These are phyloP conservation scores for Enteromius trimaculatus DNA, from an alignment of 2,797 vertebrate genomes.

Conservation along the genomic window DNA sequence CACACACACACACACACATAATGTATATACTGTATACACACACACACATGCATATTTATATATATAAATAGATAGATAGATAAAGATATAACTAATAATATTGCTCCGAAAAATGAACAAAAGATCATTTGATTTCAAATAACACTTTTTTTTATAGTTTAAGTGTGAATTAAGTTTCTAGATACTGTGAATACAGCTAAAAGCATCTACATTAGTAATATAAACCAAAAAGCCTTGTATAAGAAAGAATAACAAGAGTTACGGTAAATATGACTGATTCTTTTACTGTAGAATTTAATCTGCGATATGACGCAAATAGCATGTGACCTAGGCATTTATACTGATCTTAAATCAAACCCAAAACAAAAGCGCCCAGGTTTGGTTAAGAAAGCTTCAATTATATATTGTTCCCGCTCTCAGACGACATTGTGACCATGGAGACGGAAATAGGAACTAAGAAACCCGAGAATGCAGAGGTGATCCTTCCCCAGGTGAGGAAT, in stretches of 20 bases:
- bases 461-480: slow-evolving; percentile 76
- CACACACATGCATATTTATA: too few relatives aligned
- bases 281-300: background rate
- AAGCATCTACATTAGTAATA: background rate
- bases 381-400: too few relatives aligned
- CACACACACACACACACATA: too few relatives aligned
- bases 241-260: background rate
- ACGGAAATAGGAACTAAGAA: slow-evolving; percentile 82
- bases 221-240: background rate
- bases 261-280: background rate
- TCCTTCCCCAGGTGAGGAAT: slow-evolving; percentile 64
- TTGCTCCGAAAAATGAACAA: background rate
- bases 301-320: background rate
- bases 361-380: too few relatives aligned
- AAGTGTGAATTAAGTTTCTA: background rate
- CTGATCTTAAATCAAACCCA: slow-evolving; percentile 19
- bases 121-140: background rate
- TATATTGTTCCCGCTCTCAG: slow-evolving; percentile 59
- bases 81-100: background rate
- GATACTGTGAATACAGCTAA: background rate
- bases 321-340: background rate
- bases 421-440: slow-evolving; percentile 76
- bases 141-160: background rate
- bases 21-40: too few relatives aligned
- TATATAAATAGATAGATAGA: too few relatives aligned